Evolutionary conservation across 2,113 vertebrate genomes (phyloP), one percentile per base, ranked within the genome.

Genomic region (mouse (Mus musculus)): DNA sequence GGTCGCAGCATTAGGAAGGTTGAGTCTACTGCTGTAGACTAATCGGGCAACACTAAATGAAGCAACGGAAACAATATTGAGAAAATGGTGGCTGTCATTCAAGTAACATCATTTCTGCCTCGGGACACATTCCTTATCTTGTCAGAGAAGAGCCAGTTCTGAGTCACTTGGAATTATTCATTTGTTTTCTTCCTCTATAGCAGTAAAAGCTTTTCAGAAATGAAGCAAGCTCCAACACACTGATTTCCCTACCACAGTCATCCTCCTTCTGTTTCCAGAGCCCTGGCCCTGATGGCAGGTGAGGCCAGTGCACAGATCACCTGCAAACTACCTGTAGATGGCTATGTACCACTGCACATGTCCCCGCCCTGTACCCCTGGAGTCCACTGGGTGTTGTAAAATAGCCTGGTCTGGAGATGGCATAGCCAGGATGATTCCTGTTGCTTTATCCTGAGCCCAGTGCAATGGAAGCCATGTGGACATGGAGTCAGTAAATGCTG

Each of bases 231-330:
- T 4, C 7, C 54, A 17, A 49, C 36, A 81, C 6, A 3, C 19
- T 24, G 33, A 10, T 30, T 10, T 7, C 42, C 49, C 10, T 42
- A 49, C 26, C 2, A 28, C 17, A 16, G 10, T 63, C 67, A 33
- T 39, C 71, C 17, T n/a, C 26, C 24, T 67, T 49, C 30, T 52
- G 39, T 77, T 76, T 82, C 9, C 1, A 67, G 33, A 42, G 14
- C 24, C 10, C 33, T 7, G 17, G 6, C 5, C 0, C 65, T 81
- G 30, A 4, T 0, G 0, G 63, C 5, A 5, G 26, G 16, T 52
- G 16, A 33, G 33, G 36, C 36, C 17, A 17, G 36, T 3, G 11
- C 46, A 67, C 28, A 73, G 24, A 14, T 52, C 20, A 39, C 36
- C 33, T n/a, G 33, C 36, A 46, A 59, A 42, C 30, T 11, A 46